Conservation (phyloP, 2,113 vertebrate species). For the Corythaixoides concolor region DNA sequence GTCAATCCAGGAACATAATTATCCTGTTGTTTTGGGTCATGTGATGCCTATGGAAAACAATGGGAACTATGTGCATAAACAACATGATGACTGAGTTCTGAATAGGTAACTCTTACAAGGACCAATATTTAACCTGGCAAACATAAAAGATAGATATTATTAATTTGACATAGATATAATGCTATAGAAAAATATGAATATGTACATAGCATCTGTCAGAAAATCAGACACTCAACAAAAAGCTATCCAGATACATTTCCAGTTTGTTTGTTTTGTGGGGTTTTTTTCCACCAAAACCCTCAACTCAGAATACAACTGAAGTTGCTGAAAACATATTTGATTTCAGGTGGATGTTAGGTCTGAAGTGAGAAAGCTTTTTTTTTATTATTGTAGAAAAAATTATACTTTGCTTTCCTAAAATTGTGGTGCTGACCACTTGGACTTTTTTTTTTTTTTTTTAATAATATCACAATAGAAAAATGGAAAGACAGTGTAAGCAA, state of each 20-base stretch:
- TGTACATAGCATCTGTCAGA: background rate
- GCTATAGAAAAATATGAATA: background rate
- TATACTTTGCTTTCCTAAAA: background rate
- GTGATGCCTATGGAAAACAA: slow-evolving; percentile 14
- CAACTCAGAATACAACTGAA: background rate
- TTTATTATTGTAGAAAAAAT: background rate
- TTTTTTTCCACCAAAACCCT: background rate
- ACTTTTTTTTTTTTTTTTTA: no score
- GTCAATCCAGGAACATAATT: slow-evolving; percentile 33
- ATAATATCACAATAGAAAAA: background rate
- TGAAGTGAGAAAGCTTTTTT: background rate
- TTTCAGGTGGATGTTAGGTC: background rate
- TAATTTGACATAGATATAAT: background rate
- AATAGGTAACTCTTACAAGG: background rate
- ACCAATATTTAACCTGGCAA: background rate
- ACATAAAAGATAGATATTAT: background rate
- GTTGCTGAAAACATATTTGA: background rate
- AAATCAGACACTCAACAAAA: background rate
- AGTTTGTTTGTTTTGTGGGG: background rate
- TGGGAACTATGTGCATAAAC: background rate
- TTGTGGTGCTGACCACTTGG: background rate
- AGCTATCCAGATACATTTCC: background rate
- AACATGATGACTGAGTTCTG: background rate
- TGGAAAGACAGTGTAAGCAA: background rate
- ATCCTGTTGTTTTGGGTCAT: slow-evolving; percentile 4